Percentiles rank a stretch among this genome's conserved stretches.
phyloP scores from a whole-genome alignment of 1,140 invertebrate genomes.

The Sycobia sp. region DNA sequence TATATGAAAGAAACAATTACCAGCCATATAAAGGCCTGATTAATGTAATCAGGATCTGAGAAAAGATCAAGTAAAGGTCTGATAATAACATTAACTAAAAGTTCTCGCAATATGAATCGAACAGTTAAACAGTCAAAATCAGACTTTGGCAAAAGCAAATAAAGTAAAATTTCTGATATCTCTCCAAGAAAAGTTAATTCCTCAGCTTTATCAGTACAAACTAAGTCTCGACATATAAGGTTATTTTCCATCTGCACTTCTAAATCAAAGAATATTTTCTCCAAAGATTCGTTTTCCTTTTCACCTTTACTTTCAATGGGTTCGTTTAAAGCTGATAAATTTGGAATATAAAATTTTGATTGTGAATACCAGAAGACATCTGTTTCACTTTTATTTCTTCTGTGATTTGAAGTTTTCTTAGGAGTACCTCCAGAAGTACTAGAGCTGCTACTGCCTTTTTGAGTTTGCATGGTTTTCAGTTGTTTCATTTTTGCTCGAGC shows the following conservation, averaged over 20 bases:
- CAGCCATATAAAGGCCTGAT: slow-evolving; percentile 88
- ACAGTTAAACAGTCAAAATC: slow-evolving; percentile 86
- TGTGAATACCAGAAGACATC: slow-evolving; percentile 70
- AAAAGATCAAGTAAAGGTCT: slow-evolving; percentile 79
- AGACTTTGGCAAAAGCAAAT: slow-evolving; percentile 80
- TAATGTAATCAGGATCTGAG: slow-evolving; percentile 93
- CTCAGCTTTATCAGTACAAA: slow-evolving; percentile 68
- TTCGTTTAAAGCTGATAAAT: slow-evolving; percentile 55
- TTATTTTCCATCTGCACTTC: slow-evolving; percentile 86
- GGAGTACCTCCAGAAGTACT: slow-evolving; percentile 59
- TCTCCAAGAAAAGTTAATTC: slow-evolving; percentile 82
- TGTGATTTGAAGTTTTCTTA: slow-evolving; percentile 64
- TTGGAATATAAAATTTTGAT: slow-evolving; percentile 59
- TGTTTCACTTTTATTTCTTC: slow-evolving; percentile 74
- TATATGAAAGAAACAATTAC: slow-evolving; percentile 64
- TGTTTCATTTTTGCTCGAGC: slow-evolving; percentile 69
- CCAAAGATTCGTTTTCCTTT: slow-evolving; percentile 61
- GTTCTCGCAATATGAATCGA: slow-evolving; percentile 78
- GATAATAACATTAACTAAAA: slow-evolving; percentile 81
- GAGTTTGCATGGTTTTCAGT: slow-evolving; percentile 56
- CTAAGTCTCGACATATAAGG: slow-evolving; percentile 70
- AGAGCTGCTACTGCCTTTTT: slow-evolving; percentile 56
- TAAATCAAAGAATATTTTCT: slow-evolving; percentile 85
- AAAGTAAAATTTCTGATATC: slow-evolving; percentile 83
- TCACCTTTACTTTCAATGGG: slow-evolving; percentile 45